A percentile compares a stretch with the other conserved stretches of the same genome.
phyloP scores from a whole-genome alignment of 2,797 vertebrate species.

The Pangasius larnaudii region DNA sequence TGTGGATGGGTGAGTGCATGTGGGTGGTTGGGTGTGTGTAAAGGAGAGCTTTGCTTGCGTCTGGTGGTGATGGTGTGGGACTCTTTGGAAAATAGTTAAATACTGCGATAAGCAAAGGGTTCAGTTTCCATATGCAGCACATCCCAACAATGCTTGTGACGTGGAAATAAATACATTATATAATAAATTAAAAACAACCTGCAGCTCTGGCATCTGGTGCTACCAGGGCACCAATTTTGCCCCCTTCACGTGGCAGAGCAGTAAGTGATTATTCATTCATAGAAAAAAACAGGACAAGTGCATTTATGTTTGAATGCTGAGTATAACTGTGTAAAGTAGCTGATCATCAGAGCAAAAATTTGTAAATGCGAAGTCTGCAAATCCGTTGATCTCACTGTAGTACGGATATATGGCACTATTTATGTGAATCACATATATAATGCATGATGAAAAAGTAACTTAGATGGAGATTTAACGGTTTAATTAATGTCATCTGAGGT shows the following conservation, averaged over 20 bases:
- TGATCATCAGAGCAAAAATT: neutral
- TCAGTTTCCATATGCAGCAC: constrained; percentile 46
- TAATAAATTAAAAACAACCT: neutral
- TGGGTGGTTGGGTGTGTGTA: constrained; percentile 30
- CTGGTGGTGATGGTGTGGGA: neutral
- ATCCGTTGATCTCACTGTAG: neutral
- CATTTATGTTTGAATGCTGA: neutral
- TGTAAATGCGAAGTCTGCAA: neutral
- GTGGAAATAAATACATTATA: constrained; percentile 48
- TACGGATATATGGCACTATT: neutral
- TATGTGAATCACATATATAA: constrained; percentile 13
- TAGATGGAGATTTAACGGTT: neutral
- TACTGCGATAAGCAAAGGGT: constrained; percentile 45
- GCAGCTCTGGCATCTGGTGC: neutral
- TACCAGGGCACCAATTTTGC: constrained; percentile 5
- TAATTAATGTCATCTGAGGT: neutral
- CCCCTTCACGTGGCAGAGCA: neutral
- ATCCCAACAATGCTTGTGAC: constrained; percentile 51
- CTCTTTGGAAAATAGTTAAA: constrained; percentile 45
- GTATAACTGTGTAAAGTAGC: neutral
- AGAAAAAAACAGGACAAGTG: neutral
- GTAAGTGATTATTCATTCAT: neutral
- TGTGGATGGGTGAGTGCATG: constrained; percentile 25
- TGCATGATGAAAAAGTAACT: neutral
- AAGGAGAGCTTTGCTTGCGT: neutral